These are phyloP conservation scores for Carlito syrichta DNA, from an alignment of 2,113 vertebrate genomes.

Conservation along the genomic window DNA sequence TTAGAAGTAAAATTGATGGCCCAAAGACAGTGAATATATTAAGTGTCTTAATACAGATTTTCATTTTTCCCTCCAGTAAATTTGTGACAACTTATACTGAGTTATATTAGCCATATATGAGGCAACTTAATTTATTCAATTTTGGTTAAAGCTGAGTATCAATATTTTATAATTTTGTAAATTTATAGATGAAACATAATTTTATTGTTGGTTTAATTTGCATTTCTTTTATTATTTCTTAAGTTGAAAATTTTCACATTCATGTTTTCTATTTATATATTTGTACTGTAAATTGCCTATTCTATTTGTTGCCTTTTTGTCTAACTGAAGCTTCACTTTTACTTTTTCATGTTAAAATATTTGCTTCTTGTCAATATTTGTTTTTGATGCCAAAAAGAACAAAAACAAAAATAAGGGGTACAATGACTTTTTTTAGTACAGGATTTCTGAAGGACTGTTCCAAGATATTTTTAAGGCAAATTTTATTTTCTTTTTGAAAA, in stretches of 20 bases:
- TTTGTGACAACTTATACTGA: constrained; percentile 37
- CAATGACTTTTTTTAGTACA: constrained; percentile 17
- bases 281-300: background rate
- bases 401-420: constrained; percentile 34
- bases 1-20: constrained; percentile 25
- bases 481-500: constrained; percentile 57
- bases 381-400: constrained; percentile 20
- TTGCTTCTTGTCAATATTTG: constrained; percentile 11
- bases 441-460: constrained; percentile 27
- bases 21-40: constrained; percentile 16
- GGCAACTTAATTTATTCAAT: constrained; percentile 8
- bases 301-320: background rate
- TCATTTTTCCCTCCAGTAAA: constrained; percentile 38
- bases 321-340: background rate
- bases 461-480: constrained; percentile 49
- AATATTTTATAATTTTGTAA: constrained; percentile 43
- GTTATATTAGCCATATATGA: background rate
- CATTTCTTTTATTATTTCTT: constrained; percentile 19
- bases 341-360: constrained; percentile 1
- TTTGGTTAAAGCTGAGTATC: constrained; percentile 39
- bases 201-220: constrained; percentile 41
- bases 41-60: constrained; percentile 45
- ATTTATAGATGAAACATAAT: constrained; percentile 35
- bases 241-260: background rate
- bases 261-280: background rate